Conservation (phyloP, 2,888 invertebrate species). For the Drepana falcataria region DNA sequence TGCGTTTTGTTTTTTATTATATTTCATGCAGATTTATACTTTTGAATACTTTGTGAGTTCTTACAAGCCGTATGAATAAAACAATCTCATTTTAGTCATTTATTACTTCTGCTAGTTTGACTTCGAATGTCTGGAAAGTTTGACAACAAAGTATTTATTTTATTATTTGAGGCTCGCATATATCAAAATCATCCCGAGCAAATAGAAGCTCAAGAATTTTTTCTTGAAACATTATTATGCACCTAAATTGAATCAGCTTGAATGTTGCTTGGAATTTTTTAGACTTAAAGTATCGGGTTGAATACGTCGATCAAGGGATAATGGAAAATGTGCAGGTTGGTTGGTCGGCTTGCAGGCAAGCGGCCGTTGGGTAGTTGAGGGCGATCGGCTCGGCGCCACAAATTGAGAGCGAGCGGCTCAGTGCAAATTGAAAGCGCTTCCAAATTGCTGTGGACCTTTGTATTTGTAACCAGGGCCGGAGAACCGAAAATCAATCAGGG, state of each 20-base stretch:
- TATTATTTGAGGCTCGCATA: not conserved
- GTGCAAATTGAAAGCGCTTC: constrained; percentile 70
- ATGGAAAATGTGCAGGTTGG: constrained; percentile 6
- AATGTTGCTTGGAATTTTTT: not conserved
- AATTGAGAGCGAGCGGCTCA: constrained; percentile 60
- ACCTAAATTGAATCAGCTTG: not conserved
- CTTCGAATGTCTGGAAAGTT: not conserved
- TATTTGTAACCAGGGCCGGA: constrained; percentile 62
- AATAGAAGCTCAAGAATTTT: not conserved
- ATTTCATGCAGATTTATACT: too few species aligned
- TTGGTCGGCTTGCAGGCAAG: constrained; percentile 7
- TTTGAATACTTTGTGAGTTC: too few species aligned
- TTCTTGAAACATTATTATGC: not conserved
- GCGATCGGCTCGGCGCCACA: constrained; percentile 43
- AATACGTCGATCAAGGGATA: constrained; percentile 2
- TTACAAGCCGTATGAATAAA: not conserved
- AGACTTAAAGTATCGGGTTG: not conserved
- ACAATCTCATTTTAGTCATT: not conserved
- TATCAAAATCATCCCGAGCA: not conserved
- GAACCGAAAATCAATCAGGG: constrained; percentile 69
- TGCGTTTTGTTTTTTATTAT: not conserved
- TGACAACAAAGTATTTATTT: not conserved
- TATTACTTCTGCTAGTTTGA: not conserved
- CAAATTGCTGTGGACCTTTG: constrained; percentile 68
- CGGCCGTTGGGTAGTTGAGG: constrained; percentile 16